Base-by-base conservation (phyloP, 2,888 invertebrate species). In the Orchesella flavescens region DNA sequence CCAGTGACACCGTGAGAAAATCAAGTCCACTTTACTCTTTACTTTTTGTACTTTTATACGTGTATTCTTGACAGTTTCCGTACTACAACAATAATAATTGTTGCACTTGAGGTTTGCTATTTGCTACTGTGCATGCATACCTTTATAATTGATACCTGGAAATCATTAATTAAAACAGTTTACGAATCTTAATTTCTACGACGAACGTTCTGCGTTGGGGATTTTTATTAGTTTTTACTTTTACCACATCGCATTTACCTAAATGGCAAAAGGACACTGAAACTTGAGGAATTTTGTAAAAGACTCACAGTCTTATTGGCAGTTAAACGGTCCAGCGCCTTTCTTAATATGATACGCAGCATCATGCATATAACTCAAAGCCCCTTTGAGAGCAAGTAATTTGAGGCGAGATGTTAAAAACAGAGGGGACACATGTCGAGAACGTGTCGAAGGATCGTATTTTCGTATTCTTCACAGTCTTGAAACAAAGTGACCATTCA, bases 1-100 rank as follows among this genome's bases (percentile, higher is more conserved):
- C 59, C 19, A 63, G 23, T 63, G 69, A 68, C 34, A 79, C 79
- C 79, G 79, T 79, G 79, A 79, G 79, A 79, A 79, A 63, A 79
- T 65, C 23, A 66, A 71, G 71, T 71, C 53, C 44, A 59, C 68
- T n/a, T 59, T 34, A 34, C 34, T 34, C 34, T 66, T 49, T 53
- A 66, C 53, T 57, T 53, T 23, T n/a, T 74, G 74, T 74, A 24
- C n/a, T n/a, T 23, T 23, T 19, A n/a, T n/a, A n/a, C n/a, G n/a
- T n/a, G n/a, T n/a, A 68, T 69, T 61, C 69, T 68, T 66, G 55
- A n/a, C 1, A 46, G 63, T 49, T 61, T 77, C 57, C 55, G 17
- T 65, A 68, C 53, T 7, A 4, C 34, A 34, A 34, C n/a, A n/a
- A n/a, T n/a, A n/a, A n/a, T n/a, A n/a, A n/a, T n/a, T 34, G 2